These are phyloP conservation scores for Toxostoma redivivum DNA, from an alignment of 2,113 vertebrate genomes.

Conservation along the genomic window DNA sequence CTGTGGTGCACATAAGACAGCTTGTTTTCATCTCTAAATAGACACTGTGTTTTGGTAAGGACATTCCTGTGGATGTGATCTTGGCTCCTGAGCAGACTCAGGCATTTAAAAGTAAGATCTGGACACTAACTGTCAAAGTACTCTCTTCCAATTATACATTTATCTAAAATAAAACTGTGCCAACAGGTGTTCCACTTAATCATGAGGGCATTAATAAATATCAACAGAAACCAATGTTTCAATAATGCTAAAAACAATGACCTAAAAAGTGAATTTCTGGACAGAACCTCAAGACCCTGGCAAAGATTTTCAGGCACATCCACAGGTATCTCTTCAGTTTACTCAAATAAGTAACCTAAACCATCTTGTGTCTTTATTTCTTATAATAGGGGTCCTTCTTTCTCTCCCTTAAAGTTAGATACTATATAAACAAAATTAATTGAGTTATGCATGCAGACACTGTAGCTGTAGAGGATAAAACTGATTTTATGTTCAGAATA, in stretches of 20 bases:
- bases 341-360: background rate
- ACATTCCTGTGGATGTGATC: background rate
- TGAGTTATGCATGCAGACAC: background rate
- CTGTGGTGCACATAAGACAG: background rate
- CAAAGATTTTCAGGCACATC: background rate
- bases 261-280: background rate
- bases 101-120: background rate
- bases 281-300: background rate
- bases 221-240: background rate
- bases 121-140: background rate
- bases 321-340: background rate
- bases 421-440: background rate
- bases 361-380: background rate
- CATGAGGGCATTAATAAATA: background rate
- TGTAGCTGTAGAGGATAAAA: background rate
- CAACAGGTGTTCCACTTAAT: background rate
- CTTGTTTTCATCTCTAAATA: background rate
- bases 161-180: background rate
- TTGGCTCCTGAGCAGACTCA: background rate
- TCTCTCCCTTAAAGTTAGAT: background rate
- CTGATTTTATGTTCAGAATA: background rate
- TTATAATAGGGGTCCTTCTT: background rate
- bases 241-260: background rate
- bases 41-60: background rate
- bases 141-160: background rate